Conservation (phyloP, 2,113 vertebrate genomes). For the Petaurus breviceps region DNA sequence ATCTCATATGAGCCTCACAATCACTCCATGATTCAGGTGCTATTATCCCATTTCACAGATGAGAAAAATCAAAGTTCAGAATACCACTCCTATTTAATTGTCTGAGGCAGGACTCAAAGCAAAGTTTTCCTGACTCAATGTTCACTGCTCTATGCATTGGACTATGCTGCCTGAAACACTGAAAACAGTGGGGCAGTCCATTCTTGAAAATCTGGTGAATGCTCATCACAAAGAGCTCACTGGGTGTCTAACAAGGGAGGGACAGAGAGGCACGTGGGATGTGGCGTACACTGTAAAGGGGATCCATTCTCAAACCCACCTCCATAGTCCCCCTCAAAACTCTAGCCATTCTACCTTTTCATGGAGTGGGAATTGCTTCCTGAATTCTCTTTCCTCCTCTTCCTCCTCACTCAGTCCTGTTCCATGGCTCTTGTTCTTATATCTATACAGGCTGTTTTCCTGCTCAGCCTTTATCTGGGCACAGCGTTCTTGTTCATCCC, state of each 20-base stretch:
- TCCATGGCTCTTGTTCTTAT: constrained; percentile 85
- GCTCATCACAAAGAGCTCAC: not conserved
- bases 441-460: constrained; percentile 90
- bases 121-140: not conserved
- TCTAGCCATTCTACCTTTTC: constrained; percentile 83
- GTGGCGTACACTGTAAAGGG: not conserved
- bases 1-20: not conserved
- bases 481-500: constrained; percentile 93
- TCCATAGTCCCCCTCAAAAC: not conserved
- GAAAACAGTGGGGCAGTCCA: not conserved
- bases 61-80: not conserved
- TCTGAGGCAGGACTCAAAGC: not conserved
- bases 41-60: not conserved
- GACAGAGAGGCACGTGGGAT: not conserved
- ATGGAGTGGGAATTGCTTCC: constrained; percentile 89
- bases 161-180: not conserved
- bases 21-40: not conserved
- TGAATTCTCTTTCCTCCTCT: constrained; percentile 93
- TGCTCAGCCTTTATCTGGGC: constrained; percentile 87
- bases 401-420: constrained; percentile 88
- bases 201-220: not conserved
- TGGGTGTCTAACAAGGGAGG: not conserved
- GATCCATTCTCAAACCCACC: not conserved
- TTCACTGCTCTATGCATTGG: not conserved
- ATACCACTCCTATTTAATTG: not conserved